Percentiles rank a stretch among this genome's conserved stretches.
phyloP scores from a whole-genome alignment of 2,888 invertebrate species.

The Andrena flavipes region DNA sequence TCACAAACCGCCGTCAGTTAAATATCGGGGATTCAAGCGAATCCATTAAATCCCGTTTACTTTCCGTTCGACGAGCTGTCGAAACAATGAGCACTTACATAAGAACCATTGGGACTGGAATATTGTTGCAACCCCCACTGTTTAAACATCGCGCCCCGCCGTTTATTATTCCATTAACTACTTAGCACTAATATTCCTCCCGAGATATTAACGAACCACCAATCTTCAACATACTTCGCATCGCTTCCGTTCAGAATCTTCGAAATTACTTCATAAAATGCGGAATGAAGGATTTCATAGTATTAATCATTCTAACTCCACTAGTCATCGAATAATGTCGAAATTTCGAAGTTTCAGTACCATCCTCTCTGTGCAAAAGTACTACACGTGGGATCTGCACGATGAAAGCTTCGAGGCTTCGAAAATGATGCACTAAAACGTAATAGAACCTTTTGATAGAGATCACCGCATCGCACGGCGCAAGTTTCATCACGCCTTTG shows the following conservation, averaged over 20 bases:
- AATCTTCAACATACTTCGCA: neutral
- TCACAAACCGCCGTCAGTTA: constrained; percentile 50
- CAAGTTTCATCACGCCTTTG: no score
- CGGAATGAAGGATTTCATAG: neutral
- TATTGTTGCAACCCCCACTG: constrained; percentile 5
- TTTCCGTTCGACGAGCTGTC: constrained; percentile 31
- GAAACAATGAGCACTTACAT: constrained; percentile 45
- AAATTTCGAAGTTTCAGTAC: no score
- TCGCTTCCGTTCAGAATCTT: neutral
- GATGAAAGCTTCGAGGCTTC: no score
- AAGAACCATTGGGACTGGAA: constrained; percentile 17
- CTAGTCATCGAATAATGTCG: neutral
- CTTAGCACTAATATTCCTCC: neutral
- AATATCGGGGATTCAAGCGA: constrained; percentile 50
- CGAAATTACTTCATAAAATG: neutral
- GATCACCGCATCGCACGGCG: no score
- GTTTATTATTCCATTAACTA: constrained; percentile 37
- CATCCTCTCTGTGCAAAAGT: no score
- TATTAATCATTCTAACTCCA: neutral
- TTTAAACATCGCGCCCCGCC: constrained; percentile 4
- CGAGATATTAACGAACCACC: neutral
- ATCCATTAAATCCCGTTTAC: constrained; percentile 59
- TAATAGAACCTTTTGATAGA: no score
- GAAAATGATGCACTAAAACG: no score
- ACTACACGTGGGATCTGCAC: no score